Evolutionary conservation across 2,113 vertebrate genomes (phyloP).

Genomic region (Nothocercus nigrocapillus): DNA sequence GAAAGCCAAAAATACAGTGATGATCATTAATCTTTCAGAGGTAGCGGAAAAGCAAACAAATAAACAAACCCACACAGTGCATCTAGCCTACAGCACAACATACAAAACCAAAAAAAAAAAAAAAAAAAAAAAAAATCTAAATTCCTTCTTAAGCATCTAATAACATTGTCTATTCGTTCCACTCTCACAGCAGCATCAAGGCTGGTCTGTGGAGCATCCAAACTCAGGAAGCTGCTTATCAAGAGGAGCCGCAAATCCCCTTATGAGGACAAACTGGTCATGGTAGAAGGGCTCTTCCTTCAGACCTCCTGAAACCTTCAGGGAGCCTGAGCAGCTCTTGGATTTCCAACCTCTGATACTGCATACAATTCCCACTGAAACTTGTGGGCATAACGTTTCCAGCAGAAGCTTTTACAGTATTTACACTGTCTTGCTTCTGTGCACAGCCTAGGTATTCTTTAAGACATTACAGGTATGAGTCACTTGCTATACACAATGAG

Average conservation of each 20-base stretch:
- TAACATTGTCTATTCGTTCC: not conserved
- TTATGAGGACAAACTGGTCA: not conserved
- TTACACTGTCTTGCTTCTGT: not conserved
- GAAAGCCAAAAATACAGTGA: not conserved
- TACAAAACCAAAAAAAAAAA: not conserved
- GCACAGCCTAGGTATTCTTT: not conserved
- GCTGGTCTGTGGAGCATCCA: not conserved
- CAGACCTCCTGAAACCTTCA: not conserved
- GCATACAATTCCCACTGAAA: not conserved
- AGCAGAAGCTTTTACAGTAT: not conserved
- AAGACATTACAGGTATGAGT: not conserved
- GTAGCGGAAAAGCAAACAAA: too few relatives aligned
- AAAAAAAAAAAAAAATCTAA: not conserved
- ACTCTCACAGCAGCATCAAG: not conserved
- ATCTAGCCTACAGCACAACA: not conserved
- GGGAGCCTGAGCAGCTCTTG: not conserved
- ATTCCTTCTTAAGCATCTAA: not conserved
- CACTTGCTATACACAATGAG: not conserved
- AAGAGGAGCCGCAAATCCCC: not conserved
- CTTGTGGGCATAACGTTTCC: not conserved
- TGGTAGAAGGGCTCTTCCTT: not conserved
- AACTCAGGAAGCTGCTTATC: not conserved
- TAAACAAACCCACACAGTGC: fast-evolving
- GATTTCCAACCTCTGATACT: not conserved
- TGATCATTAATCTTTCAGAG: not conserved